phyloP scores from a whole-genome alignment of 2,797 vertebrate genomes.

The Stomatorhinus walkeri region DNA sequence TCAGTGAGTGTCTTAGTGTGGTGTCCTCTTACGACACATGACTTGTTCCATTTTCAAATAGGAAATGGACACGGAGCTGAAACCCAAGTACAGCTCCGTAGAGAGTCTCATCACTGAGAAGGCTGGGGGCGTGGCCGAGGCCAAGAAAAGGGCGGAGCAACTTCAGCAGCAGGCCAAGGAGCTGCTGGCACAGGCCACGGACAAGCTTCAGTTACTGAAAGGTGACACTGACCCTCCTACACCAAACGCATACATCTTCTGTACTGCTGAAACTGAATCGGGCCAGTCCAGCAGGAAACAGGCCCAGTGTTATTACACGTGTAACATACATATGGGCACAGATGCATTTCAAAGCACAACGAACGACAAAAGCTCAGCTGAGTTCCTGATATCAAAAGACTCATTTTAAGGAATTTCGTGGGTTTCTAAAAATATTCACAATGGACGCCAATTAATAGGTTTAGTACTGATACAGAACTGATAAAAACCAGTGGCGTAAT shows the following conservation, averaged over 20 bases:
- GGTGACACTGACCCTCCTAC: constrained; percentile 50
- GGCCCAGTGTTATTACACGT: background rate
- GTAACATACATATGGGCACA: background rate
- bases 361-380: background rate
- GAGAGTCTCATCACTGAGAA: constrained; percentile 76
- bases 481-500: background rate
- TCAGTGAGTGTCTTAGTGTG: background rate
- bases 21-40: background rate
- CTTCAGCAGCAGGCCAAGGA: constrained; percentile 85
- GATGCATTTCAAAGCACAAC: background rate
- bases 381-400: background rate
- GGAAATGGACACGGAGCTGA: constrained; percentile 73
- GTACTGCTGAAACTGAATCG: background rate
- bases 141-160: constrained; percentile 73
- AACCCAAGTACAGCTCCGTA: constrained; percentile 69
- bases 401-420: background rate
- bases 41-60: constrained; percentile 35
- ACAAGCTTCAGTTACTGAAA: constrained; percentile 83
- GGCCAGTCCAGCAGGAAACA: background rate
- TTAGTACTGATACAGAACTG: background rate
- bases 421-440: background rate
- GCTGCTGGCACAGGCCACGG: constrained; percentile 79
- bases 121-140: constrained; percentile 70
- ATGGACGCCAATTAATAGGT: background rate
- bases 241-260: background rate